Evolutionary conservation across 2,888 invertebrate species (phyloP).

Genomic region (Nomada lathburiana): DNA sequence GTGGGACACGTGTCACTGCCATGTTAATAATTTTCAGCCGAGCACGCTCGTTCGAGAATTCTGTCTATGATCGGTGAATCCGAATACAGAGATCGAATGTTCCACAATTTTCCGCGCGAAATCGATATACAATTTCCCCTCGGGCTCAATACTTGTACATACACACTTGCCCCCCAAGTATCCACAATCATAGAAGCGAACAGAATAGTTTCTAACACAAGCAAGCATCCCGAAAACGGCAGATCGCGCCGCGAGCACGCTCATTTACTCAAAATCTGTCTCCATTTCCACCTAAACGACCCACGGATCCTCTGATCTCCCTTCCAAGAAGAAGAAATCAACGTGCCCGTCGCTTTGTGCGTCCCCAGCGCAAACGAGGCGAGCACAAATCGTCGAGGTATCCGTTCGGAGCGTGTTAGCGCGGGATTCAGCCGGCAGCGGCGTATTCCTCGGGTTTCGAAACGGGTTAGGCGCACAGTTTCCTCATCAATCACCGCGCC

Average conservation of each 20-base stretch:
- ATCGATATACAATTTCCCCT: too few relatives aligned
- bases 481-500: slow-evolving; percentile 77
- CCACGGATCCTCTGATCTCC: slow-evolving; percentile 14
- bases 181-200: neutral
- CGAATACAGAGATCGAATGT: too few relatives aligned
- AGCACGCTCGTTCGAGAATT: neutral
- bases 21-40: too few relatives aligned
- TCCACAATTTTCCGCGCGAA: too few relatives aligned
- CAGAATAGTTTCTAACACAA: neutral
- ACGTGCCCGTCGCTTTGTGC: slow-evolving; percentile 35
- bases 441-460: slow-evolving; percentile 23
- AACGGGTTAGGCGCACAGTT: slow-evolving; percentile 41
- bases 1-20: too few relatives aligned
- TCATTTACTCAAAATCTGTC: slow-evolving; percentile 14
- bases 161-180: neutral
- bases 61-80: too few relatives aligned
- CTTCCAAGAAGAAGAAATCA: slow-evolving; percentile 6
- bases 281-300: slow-evolving; percentile 25
- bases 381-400: slow-evolving; percentile 73
- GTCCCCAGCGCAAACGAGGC: slow-evolving; percentile 52
- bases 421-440: slow-evolving; percentile 41
- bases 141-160: too few relatives aligned
- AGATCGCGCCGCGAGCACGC: neutral
- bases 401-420: slow-evolving; percentile 53
- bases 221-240: neutral